Base-by-base conservation (phyloP, 2,888 invertebrate genomes). In the Drosophila multiciliata region DNA sequence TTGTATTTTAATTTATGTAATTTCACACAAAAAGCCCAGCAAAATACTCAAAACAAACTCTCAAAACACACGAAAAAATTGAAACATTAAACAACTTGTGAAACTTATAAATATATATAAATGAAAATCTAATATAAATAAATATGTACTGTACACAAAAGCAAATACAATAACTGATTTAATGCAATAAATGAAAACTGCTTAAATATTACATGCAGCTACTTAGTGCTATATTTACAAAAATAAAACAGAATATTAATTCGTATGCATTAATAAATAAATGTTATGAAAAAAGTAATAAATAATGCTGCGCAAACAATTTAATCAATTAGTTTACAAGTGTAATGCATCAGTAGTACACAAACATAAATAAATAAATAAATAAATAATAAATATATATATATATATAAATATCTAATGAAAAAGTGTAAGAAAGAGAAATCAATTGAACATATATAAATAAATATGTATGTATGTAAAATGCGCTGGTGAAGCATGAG, bases 181-280 rank as follows among this genome's bases (percentile, higher is more conserved):
- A 77, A 71, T 73, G 76, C 66, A 87, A 82, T 69, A 49, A 62
- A 57, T 26, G 49, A 59, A 73, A 58, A 74, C 69, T 84, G 89
- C 89, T 89, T 85, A 74, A 52, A 60, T 79, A 73, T 83, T 75
- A 81, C 66, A 49, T 70, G 87, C 84, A 81, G 71, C 79, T 79
- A 75, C 65, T 75, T 83, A 89, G 89, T 85, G 84, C 87, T 85
- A 89, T 89, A 89, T 66, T 87, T 55, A 63, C 29, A 72, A 33
- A 58, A 42, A 64, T 26, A 66, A 50, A 7, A 7, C 8, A 68
- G 71, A 63, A 69, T 86, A 89, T 81, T 73, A 83, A 83, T 84
- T 82, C 76, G 70, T 81, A 74, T 74, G 76, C 72, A 81, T 86
- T 54, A 60, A 75, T 65, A 87, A 87, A 73, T 66, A 81, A 87